Evolutionary conservation across 2,113 vertebrate species (phyloP).

Genomic region (Pteropus alecto): DNA sequence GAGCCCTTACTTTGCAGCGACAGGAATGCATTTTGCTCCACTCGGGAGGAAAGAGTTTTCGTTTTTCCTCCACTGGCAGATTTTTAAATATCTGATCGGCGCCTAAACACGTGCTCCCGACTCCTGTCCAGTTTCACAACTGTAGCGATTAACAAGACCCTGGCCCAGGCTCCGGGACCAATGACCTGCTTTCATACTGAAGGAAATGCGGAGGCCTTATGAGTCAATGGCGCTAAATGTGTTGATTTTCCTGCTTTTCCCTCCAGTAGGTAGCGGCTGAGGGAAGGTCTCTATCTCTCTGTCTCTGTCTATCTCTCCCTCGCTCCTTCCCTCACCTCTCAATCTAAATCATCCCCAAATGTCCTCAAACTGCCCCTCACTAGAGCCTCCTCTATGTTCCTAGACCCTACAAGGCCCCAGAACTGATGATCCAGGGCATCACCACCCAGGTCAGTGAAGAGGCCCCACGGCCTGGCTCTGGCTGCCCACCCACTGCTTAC

Average conservation of each 20-base stretch:
- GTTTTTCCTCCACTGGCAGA: neutral
- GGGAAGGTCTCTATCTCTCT: neutral
- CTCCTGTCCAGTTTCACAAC: neutral
- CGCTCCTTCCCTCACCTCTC: neutral
- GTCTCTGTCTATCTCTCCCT: neutral
- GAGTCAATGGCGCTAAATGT: conserved; percentile 78
- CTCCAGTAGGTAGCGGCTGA: conserved; percentile 50
- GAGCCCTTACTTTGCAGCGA: too few relatives aligned
- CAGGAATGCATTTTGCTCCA: neutral
- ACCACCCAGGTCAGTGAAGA: conserved; percentile 70
- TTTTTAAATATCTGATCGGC: neutral
- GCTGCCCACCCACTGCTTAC: conserved; percentile 35
- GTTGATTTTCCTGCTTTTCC: conserved; percentile 82
- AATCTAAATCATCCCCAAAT: neutral
- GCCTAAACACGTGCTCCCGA: neutral
- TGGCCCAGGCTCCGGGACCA: neutral
- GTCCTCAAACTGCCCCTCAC: neutral
- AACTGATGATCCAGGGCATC: neutral
- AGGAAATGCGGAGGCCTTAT: conserved; percentile 75
- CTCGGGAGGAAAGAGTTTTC: neutral
- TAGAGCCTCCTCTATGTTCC: too few relatives aligned
- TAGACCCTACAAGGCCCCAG: neutral
- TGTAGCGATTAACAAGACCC: neutral
- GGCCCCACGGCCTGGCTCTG: conserved; percentile 12
- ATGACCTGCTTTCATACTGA: conserved; percentile 26